Percentiles rank a stretch among this genome's conserved stretches.
Evolutionary conservation across 2,797 vertebrate genomes (phyloP).

Genomic region (Pipistrellus pygmaeus): DNA sequence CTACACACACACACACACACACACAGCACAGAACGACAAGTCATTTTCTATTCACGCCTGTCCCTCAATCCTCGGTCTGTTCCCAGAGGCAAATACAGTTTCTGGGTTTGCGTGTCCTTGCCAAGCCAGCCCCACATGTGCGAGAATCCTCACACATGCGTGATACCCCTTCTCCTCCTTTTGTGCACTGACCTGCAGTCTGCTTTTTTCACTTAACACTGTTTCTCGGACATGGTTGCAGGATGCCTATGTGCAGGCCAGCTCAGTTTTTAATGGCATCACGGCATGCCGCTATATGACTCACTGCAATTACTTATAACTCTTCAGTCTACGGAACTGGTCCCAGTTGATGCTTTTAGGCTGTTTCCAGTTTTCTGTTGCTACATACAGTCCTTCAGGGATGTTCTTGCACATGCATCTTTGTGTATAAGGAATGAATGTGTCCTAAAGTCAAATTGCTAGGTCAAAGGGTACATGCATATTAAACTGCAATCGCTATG

Average conservation of each 20-base stretch:
- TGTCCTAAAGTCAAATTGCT: neutral
- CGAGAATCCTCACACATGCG: neutral
- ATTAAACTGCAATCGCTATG: neutral
- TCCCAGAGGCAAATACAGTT: neutral
- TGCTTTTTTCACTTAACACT: neutral
- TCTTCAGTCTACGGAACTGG: neutral
- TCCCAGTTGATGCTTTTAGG: neutral
- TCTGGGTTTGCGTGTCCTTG: neutral
- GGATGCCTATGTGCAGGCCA: accelerated
- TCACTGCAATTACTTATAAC: neutral
- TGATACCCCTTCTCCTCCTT: neutral
- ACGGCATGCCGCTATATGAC: accelerated
- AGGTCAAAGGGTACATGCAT: neutral
- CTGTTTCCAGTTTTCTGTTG: neutral
- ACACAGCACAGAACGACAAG: neutral
- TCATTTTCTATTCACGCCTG: neutral
- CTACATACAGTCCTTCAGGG: neutral
- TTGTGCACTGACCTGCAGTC: neutral
- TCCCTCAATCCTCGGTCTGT: neutral
- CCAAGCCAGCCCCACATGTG: neutral
- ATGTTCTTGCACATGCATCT: neutral
- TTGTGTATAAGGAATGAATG: accelerated
- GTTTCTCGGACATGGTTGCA: neutral
- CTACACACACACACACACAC: accelerated
- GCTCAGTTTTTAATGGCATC: neutral